A percentile compares a stretch with the other conserved stretches of the same genome.
These are phyloP conservation scores for Xiphophorus couchianus DNA, from an alignment of 2,113 vertebrate genomes.

Conservation along the genomic window DNA sequence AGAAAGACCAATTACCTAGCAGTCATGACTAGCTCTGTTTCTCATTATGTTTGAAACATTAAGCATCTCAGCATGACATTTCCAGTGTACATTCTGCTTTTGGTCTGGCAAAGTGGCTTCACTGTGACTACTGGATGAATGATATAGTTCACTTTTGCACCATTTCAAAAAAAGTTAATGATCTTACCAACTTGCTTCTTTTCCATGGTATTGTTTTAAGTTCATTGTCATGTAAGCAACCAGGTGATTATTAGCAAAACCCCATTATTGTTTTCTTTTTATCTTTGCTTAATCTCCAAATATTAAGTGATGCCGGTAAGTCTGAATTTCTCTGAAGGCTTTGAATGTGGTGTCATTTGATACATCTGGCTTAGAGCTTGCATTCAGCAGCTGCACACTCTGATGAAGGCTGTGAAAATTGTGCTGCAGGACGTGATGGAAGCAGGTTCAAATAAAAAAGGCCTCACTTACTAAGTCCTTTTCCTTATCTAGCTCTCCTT, in stretches of 20 bases:
- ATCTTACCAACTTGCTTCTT: background rate
- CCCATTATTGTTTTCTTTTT: conserved; percentile 12
- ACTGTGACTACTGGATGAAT: background rate
- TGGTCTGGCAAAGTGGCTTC: background rate
- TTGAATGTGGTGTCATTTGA: conserved; percentile 32
- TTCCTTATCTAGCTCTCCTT: conserved; percentile 29
- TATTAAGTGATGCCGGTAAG: conserved; percentile 37
- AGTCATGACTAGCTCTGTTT: background rate
- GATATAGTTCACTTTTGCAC: background rate
- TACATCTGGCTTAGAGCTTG: conserved; percentile 51
- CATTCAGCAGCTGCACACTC: conserved; percentile 50
- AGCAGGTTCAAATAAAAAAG: conserved; percentile 13
- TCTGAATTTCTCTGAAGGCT: conserved; percentile 10
- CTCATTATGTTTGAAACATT: background rate
- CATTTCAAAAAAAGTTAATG: background rate
- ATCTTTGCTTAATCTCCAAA: conserved; percentile 6
- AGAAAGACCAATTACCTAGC: no score
- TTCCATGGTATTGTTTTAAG: background rate
- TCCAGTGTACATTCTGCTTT: background rate
- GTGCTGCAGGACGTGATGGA: conserved; percentile 24
- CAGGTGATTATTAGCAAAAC: conserved; percentile 23
- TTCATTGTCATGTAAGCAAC: conserved; percentile 21
- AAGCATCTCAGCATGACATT: background rate
- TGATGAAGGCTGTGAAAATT: conserved; percentile 19
- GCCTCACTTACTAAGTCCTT: conserved; percentile 1